Evolutionary conservation across 1,140 invertebrate genomes (phyloP).

Genomic region (Panulirus ornatus): DNA sequence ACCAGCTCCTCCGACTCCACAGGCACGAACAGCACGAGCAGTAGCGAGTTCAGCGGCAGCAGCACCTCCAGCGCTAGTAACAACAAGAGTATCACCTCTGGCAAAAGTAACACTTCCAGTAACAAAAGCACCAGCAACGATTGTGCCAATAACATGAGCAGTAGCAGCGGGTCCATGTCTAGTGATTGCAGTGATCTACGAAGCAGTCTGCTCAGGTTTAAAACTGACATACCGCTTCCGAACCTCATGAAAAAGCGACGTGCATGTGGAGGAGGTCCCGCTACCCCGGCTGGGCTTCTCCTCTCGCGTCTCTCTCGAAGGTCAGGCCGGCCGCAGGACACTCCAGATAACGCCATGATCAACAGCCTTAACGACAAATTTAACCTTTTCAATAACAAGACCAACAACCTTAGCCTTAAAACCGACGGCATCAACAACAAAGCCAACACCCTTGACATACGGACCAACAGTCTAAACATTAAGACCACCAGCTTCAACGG

Average conservation of each 20-base stretch:
- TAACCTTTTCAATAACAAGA: neutral
- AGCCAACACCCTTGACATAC: neutral
- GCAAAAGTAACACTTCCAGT: neutral
- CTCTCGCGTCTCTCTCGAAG: neutral
- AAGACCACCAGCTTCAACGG: neutral
- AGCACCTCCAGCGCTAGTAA: neutral
- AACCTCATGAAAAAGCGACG: neutral
- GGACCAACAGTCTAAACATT: neutral
- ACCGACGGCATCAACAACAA: neutral
- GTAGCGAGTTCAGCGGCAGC: neutral
- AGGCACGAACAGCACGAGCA: neutral
- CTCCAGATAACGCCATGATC: neutral
- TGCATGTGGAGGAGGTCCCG: neutral
- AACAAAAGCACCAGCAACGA: neutral
- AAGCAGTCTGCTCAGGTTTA: neutral
- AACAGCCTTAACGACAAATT: neutral
- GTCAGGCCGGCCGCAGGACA: neutral
- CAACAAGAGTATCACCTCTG: neutral
- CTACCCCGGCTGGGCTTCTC: neutral
- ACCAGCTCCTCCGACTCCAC: neutral
- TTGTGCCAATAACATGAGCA: neutral
- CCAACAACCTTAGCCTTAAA: neutral
- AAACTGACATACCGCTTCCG: neutral
- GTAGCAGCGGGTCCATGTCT: neutral
- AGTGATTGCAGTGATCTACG: neutral